Evolutionary conservation across 2,888 invertebrate genomes (phyloP).

Genomic region (Syrista parreyssii): DNA sequence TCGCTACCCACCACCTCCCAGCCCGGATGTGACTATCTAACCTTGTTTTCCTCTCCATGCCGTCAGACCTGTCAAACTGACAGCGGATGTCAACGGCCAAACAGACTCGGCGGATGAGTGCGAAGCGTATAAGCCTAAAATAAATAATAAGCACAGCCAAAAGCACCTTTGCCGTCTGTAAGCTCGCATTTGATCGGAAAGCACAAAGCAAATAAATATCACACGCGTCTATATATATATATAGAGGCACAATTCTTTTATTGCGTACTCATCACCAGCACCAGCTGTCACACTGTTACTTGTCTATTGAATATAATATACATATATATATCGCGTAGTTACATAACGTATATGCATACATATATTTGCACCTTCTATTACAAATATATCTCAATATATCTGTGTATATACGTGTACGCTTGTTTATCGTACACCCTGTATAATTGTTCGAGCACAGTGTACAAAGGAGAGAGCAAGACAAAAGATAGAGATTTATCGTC

Average conservation of each 20-base stretch:
- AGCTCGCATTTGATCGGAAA: not conserved
- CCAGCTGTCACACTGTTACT: not conserved
- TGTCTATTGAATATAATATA: not conserved
- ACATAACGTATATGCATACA: not conserved
- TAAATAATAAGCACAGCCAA: conserved; percentile 45
- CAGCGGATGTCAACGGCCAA: not conserved
- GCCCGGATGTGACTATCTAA: not conserved
- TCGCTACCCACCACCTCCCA: conserved; percentile 2
- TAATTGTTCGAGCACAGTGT: not conserved
- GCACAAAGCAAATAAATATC: not conserved
- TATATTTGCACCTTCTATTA: not conserved
- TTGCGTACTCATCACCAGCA: not conserved
- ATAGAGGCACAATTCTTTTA: conserved; percentile 3
- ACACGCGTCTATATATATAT: conserved; percentile 11
- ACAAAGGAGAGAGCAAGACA: not conserved
- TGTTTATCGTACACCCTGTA: not conserved
- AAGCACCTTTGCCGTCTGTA: conserved; percentile 47
- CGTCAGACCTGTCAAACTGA: not conserved
- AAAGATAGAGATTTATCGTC: not conserved
- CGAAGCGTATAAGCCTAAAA: not conserved
- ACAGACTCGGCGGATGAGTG: not conserved
- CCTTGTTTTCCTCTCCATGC: not conserved
- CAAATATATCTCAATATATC: not conserved
- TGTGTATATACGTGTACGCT: not conserved
- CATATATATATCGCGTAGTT: not conserved